phyloP scores from a whole-genome alignment of 2,797 vertebrate species.

The Anableps anableps region DNA sequence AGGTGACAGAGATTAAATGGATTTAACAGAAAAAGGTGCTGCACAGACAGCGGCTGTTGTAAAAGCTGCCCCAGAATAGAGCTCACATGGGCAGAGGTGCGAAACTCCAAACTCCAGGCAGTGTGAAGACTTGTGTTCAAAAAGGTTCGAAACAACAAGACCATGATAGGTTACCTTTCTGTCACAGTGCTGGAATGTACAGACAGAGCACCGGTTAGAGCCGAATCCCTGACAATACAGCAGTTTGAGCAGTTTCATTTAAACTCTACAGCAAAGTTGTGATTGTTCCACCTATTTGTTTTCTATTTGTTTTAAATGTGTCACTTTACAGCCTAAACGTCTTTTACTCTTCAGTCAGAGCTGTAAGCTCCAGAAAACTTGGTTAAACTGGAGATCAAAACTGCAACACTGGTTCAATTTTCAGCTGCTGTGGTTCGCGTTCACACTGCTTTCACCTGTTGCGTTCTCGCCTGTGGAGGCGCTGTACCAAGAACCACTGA shows the following conservation, averaged over 20 bases:
- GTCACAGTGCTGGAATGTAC: not conserved
- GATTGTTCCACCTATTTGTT: not conserved
- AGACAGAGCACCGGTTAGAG: not conserved
- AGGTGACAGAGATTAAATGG: conserved; percentile 12
- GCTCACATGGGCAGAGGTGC: not conserved
- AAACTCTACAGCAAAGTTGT: not conserved
- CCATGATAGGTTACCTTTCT: not conserved
- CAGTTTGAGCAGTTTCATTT: not conserved
- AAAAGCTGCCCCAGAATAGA: conserved; percentile 5
- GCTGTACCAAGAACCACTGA: too few species aligned
- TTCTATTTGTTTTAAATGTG: not conserved
- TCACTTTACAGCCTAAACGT: not conserved
- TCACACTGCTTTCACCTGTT: too few species aligned
- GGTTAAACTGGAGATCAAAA: too few species aligned
- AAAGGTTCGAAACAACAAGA: not conserved
- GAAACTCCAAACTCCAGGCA: not conserved
- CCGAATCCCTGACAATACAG: not conserved
- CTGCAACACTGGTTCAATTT: too few species aligned
- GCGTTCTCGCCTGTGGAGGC: too few species aligned
- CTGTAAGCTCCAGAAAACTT: not conserved
- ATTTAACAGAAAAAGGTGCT: not conserved
- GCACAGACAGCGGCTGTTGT: conserved; percentile 5
- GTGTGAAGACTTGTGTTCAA: conserved; percentile 16
- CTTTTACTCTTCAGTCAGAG: not conserved
- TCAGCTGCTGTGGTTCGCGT: too few species aligned